phyloP scores from a whole-genome alignment of 30 jellyfish, hydroid and myxozoan genomes.

The Hydractinia symbiolongicarpus region DNA sequence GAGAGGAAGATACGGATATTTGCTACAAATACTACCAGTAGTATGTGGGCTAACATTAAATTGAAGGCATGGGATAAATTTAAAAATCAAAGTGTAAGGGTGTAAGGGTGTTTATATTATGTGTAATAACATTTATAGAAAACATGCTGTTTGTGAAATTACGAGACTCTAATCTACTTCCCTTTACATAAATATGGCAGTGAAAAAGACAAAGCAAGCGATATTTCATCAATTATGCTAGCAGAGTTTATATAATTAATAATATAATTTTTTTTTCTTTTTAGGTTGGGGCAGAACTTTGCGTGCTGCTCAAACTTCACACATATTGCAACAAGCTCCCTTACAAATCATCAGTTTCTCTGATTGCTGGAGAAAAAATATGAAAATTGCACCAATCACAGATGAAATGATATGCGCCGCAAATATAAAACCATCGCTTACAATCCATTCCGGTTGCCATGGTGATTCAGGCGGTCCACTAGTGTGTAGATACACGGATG shows the following conservation, averaged over 20 bases:
- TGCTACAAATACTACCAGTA: too few species aligned
- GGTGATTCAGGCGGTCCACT: slow-evolving; percentile 94
- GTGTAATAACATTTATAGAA: too few species aligned
- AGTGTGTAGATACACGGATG: slow-evolving; percentile 55
- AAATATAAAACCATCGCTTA: slow-evolving; percentile 13
- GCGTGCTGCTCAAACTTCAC: slow-evolving; percentile 34
- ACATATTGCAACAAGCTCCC: slow-evolving; percentile 41
- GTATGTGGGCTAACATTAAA: too few species aligned
- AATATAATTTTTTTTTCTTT: neutral
- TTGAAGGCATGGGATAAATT: too few species aligned
- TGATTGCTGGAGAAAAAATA: slow-evolving; percentile 27
- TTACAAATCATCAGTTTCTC: slow-evolving; percentile 29
- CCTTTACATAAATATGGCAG: too few species aligned
- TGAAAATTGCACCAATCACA: slow-evolving; percentile 17
- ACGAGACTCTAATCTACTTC: too few species aligned
- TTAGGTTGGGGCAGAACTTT: slow-evolving; percentile 53
- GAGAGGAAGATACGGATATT: neutral
- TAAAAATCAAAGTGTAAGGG: too few species aligned
- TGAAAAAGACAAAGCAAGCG: too few species aligned
- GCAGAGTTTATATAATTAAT: too few species aligned
- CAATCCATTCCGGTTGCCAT: slow-evolving; percentile 58
- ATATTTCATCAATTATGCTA: too few species aligned
- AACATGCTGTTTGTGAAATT: too few species aligned
- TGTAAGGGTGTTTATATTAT: too few species aligned
- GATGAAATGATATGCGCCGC: slow-evolving; percentile 51